These are phyloP conservation scores for Antitype chi DNA, from an alignment of 2,888 invertebrate genomes.

Conservation along the genomic window DNA sequence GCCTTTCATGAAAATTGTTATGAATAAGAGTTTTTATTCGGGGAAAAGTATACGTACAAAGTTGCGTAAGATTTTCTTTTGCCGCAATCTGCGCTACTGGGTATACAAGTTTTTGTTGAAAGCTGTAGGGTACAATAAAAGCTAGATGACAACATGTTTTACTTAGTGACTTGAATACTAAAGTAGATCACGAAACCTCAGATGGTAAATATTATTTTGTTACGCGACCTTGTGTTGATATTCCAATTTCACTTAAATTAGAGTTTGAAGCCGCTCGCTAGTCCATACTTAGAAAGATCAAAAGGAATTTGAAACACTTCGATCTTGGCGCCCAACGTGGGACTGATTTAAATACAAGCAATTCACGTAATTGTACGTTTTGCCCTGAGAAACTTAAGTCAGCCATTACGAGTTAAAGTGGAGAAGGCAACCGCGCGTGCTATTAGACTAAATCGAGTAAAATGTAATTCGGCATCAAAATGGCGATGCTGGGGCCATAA, in stretches of 20 bases:
- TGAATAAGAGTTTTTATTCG: constrained; percentile 57
- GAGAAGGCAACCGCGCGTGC: constrained; percentile 72
- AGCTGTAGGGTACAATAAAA: constrained; percentile 51
- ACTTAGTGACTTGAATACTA: constrained; percentile 49
- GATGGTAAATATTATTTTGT: constrained; percentile 39
- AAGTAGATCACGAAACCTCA: constrained; percentile 32
- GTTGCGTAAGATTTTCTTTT: constrained; percentile 55
- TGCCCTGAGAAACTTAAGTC: constrained; percentile 68
- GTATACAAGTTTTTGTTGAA: constrained; percentile 50
- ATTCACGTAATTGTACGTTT: constrained; percentile 61
- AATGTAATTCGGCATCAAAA: constrained; percentile 79
- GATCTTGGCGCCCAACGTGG: constrained; percentile 71
- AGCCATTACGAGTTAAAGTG: constrained; percentile 72
- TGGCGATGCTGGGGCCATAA: constrained; percentile 73
- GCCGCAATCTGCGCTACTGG: constrained; percentile 50
- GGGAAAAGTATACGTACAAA: constrained; percentile 44
- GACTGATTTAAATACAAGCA: constrained; percentile 60
- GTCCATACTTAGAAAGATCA: constrained; percentile 32
- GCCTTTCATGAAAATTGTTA: constrained; percentile 64
- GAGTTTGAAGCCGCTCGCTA: constrained; percentile 16
- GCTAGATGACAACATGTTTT: constrained; percentile 52
- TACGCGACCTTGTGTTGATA: constrained; percentile 38
- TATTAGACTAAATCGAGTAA: constrained; percentile 80
- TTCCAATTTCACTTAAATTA: constrained; percentile 38
- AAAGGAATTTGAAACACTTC: constrained; percentile 6